A percentile compares a stretch with the other conserved stretches of the same genome.
Evolutionary conservation across 2,888 invertebrate species (phyloP).

Genomic region (Drosophila histrio): DNA sequence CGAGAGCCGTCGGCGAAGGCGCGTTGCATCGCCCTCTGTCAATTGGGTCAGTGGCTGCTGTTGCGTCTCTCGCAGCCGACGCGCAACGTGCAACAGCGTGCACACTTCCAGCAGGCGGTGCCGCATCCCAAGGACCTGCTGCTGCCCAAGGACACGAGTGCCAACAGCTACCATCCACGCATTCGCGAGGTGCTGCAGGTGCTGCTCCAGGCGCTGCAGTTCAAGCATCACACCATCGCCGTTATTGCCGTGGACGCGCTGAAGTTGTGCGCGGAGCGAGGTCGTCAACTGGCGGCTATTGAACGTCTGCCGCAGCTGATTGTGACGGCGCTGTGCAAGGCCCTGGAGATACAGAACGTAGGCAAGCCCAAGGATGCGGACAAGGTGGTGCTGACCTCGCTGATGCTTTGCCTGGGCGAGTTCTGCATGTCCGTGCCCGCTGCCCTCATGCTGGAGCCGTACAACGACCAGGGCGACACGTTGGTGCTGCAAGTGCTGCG

Average conservation of each 20-base stretch:
- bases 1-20: constrained; percentile 95
- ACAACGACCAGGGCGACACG: constrained; percentile 82
- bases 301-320: constrained; percentile 82
- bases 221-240: constrained; percentile 83
- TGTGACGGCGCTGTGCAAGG: constrained; percentile 82
- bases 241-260: constrained; percentile 83
- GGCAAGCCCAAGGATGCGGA: constrained; percentile 83
- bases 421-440: constrained; percentile 95
- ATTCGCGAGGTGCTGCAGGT: constrained; percentile 84
- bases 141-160: constrained; percentile 37
- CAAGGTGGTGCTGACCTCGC: constrained; percentile 85
- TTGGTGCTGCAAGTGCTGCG: constrained; percentile 89
- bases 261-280: constrained; percentile 83
- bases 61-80: constrained; percentile 79
- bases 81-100: constrained; percentile 5
- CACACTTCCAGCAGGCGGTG: constrained; percentile 74
- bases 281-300: constrained; percentile 80
- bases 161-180: constrained; percentile 77
- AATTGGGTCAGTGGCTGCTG: constrained; percentile 88
- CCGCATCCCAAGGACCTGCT: constrained; percentile 68
- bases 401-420: constrained; percentile 95
- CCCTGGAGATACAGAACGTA: constrained; percentile 83
- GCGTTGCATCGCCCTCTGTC: constrained; percentile 94
- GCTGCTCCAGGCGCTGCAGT: constrained; percentile 83
- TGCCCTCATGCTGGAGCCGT: constrained; percentile 85